phyloP scores from a whole-genome alignment of 2,888 invertebrate species.

The Tridacna crocea region DNA sequence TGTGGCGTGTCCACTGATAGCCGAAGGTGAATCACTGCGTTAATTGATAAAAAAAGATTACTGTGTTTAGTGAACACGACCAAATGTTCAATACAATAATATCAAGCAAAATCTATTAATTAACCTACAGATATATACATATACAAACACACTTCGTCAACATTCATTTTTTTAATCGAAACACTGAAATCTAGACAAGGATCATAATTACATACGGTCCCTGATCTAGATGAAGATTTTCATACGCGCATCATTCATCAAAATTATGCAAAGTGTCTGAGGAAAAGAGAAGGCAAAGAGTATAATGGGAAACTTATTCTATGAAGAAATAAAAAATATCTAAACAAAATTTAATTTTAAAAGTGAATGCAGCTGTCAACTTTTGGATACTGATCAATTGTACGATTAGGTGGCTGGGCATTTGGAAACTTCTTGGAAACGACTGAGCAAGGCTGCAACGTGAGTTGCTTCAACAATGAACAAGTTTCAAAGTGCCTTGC shows the following conservation, averaged over 20 bases:
- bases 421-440: too few species aligned
- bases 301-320: too few species aligned
- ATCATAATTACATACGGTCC: neutral
- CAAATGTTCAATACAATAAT: neutral
- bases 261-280: too few species aligned
- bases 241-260: neutral
- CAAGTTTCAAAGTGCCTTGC: neutral
- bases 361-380: neutral
- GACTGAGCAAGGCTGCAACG: too few species aligned
- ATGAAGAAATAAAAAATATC: neutral
- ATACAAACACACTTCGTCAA: neutral
- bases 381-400: too few species aligned
- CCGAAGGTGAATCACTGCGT: neutral
- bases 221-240: neutral
- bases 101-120: too few species aligned
- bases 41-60: neutral
- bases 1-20: neutral
- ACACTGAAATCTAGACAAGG: neutral
- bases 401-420: too few species aligned
- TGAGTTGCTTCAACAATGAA: too few species aligned
- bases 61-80: neutral
- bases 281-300: too few species aligned
- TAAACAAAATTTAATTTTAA: neutral
- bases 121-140: too few species aligned
- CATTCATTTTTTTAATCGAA: neutral